These are phyloP conservation scores for Whitmania pigra DNA, from an alignment of 1,140 invertebrate genomes.

Conservation along the genomic window DNA sequence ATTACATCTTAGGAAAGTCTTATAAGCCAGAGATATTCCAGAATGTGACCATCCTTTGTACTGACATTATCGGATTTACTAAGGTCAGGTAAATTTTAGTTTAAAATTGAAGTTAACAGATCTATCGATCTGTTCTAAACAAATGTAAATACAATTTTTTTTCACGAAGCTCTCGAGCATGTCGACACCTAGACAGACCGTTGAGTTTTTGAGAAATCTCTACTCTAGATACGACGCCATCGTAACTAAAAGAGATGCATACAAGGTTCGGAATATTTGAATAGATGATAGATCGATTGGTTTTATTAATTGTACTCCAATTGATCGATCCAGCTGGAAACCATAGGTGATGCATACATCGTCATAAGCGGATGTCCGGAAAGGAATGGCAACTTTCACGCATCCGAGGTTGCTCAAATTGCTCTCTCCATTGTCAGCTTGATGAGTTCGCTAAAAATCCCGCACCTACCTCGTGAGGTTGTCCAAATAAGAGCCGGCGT, in stretches of 20 bases:
- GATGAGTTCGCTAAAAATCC: not conserved
- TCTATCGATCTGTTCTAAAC: too few species aligned
- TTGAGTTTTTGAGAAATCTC: slow-evolving; percentile 10
- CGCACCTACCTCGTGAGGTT: slow-evolving; percentile 11
- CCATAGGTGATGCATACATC: slow-evolving; percentile 31
- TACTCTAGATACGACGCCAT: slow-evolving; percentile 13
- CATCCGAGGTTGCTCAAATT: slow-evolving; percentile 1
- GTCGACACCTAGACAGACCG: not conserved
- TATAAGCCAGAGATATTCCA: slow-evolving; percentile 7
- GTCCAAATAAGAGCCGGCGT: slow-evolving; percentile 24
- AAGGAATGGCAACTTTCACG: slow-evolving; percentile 36
- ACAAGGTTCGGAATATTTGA: not conserved
- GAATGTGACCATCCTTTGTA: slow-evolving; percentile 4
- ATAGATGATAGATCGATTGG: not conserved
- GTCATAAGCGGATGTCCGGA: slow-evolving; percentile 46
- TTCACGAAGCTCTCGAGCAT: not conserved
- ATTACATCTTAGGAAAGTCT: not conserved
- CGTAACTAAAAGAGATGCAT: not conserved
- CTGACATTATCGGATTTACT: slow-evolving; percentile 9
- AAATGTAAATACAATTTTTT: too few species aligned
- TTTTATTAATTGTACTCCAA: not conserved
- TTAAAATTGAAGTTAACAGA: not conserved
- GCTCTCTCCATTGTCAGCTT: not conserved
- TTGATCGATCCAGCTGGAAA: slow-evolving; percentile 27
- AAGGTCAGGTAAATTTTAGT: not conserved